A percentile compares a stretch with the other conserved stretches of the same genome.
Evolutionary conservation across 2,113 vertebrate genomes (phyloP).

Genomic region (Xiphias gladius): DNA sequence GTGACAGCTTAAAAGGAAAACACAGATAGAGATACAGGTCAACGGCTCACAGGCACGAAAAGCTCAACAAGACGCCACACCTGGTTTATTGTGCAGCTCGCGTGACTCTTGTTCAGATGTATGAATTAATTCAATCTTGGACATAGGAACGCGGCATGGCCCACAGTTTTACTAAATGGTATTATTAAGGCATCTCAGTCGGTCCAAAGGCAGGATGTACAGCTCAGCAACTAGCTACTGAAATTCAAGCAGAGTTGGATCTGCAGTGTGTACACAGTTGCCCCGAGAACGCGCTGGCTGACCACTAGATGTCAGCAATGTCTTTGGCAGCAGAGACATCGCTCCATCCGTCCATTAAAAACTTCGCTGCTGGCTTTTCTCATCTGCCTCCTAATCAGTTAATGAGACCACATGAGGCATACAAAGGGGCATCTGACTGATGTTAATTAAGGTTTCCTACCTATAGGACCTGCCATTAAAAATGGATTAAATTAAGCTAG

Average conservation of each 20-base stretch:
- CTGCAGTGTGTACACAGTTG: neutral
- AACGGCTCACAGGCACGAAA: no score
- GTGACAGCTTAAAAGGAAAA: no score
- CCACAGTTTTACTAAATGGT: neutral
- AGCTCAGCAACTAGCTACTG: no score
- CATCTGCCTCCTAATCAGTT: neutral
- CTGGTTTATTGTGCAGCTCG: no score
- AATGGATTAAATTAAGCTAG: neutral
- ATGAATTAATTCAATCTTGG: no score
- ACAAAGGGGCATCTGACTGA: neutral
- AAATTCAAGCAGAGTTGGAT: neutral
- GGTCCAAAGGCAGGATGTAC: no score
- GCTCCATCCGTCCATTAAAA: neutral
- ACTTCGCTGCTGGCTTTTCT: neutral
- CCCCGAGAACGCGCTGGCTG: neutral
- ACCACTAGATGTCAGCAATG: slow-evolving; percentile 69
- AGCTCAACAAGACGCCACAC: no score
- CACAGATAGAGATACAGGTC: no score
- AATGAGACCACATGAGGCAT: neutral
- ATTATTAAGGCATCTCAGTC: neutral
- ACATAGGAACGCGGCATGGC: no score
- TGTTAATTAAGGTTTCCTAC: neutral
- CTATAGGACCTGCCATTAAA: neutral
- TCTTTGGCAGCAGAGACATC: slow-evolving; percentile 4
- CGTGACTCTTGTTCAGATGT: no score